These are phyloP conservation scores for Plagodis dolabraria DNA, from an alignment of 2,888 invertebrate genomes.

Conservation along the genomic window DNA sequence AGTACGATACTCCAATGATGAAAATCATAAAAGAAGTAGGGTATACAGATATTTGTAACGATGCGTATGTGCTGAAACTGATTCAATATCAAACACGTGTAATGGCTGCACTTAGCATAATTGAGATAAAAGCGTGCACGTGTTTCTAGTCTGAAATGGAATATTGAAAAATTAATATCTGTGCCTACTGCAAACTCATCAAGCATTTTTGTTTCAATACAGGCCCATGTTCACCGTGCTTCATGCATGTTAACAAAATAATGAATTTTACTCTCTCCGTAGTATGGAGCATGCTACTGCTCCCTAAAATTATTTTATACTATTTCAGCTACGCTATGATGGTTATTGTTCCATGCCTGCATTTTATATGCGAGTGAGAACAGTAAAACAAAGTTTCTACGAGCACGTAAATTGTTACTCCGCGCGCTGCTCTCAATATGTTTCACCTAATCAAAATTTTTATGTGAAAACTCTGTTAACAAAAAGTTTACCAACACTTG, in stretches of 20 bases:
- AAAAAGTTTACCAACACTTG: slow-evolving; percentile 22
- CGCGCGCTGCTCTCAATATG: slow-evolving; percentile 36
- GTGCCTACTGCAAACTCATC: neutral
- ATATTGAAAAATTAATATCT: neutral
- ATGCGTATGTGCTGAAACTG: too few relatives aligned
- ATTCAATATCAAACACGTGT: too few relatives aligned
- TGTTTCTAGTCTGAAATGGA: too few relatives aligned
- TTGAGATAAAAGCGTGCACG: too few relatives aligned
- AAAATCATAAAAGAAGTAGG: too few relatives aligned
- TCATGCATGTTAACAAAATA: slow-evolving; percentile 1
- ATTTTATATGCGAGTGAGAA: slow-evolving; percentile 42
- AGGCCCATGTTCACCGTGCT: neutral
- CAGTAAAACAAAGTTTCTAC: slow-evolving; percentile 44
- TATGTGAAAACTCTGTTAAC: slow-evolving; percentile 22
- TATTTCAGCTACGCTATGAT: slow-evolving; percentile 23
- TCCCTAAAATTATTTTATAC: slow-evolving; percentile 11
- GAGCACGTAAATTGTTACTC: slow-evolving; percentile 43
- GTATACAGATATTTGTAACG: too few relatives aligned
- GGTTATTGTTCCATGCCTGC: slow-evolving; percentile 38
- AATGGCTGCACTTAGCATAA: too few relatives aligned
- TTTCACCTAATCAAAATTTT: slow-evolving; percentile 46
- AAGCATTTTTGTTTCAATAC: neutral
- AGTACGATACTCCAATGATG: too few relatives aligned
- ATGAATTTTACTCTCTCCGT: slow-evolving; percentile 6
- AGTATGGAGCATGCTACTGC: slow-evolving; percentile 5